These are phyloP conservation scores for Heliothis subflexa DNA, from an alignment of 1,140 invertebrate genomes.

Conservation along the genomic window DNA sequence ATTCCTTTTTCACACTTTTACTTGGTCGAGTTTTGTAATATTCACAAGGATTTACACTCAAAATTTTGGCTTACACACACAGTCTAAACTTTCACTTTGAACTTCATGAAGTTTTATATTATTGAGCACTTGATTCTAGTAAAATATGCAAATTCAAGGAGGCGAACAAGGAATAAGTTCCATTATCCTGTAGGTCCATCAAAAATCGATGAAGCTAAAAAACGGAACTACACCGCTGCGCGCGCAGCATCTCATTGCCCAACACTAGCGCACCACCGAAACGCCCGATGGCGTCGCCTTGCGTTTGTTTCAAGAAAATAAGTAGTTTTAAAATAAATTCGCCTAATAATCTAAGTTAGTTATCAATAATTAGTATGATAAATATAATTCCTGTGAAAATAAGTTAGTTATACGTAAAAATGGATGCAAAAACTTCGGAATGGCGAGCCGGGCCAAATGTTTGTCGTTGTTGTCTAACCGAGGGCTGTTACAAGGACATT, in stretches of 20 bases:
- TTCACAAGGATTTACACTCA: too few relatives aligned
- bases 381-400: constrained; percentile 66
- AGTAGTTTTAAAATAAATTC: constrained; percentile 31
- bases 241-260: constrained; percentile 9
- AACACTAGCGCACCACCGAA: constrained; percentile 40
- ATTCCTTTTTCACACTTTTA: too few relatives aligned
- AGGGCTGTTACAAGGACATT: constrained; percentile 82
- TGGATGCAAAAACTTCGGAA: constrained; percentile 73
- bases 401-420: constrained; percentile 63
- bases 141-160: background rate
- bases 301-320: constrained; percentile 48
- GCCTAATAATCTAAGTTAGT: constrained; percentile 54
- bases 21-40: too few relatives aligned
- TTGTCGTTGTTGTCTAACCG: constrained; percentile 78
- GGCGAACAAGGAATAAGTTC: background rate
- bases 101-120: background rate
- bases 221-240: background rate
- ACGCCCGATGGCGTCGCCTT: constrained; percentile 54
- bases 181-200: background rate
- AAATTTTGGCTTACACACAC: too few relatives aligned
- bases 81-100: background rate
- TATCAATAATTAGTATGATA: constrained; percentile 60
- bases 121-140: background rate
- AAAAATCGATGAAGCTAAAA: constrained; percentile 39
- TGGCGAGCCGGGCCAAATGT: constrained; percentile 79